A percentile compares a stretch with the other conserved stretches of the same genome.
These are phyloP conservation scores for Sebastes schlegelii DNA, from an alignment of 2,113 vertebrate genomes.

Conservation along the genomic window DNA sequence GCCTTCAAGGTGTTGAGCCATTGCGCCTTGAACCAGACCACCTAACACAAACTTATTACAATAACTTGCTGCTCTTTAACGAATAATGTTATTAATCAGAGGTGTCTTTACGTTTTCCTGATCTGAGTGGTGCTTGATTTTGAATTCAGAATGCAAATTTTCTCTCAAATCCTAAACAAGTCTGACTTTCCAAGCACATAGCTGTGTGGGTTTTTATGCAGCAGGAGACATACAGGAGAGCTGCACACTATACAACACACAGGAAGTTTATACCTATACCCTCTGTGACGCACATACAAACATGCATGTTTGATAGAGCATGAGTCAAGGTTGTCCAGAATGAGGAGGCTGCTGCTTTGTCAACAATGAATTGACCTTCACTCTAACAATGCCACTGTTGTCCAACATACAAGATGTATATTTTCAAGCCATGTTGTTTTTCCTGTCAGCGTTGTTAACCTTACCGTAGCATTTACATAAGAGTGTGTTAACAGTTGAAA, in stretches of 20 bases:
- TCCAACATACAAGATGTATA: conserved; percentile 33
- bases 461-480: conserved; percentile 32
- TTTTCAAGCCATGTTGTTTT: conserved; percentile 31
- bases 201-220: background rate
- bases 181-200: background rate
- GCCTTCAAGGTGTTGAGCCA: conserved; percentile 72
- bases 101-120: conserved; percentile 11
- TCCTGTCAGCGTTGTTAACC: conserved; percentile 29
- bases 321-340: conserved; percentile 42
- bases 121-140: conserved; percentile 45
- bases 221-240: conserved; percentile 1
- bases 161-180: background rate
- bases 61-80: conserved; percentile 47
- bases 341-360: conserved; percentile 45
- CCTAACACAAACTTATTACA: conserved; percentile 24
- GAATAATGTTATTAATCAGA: conserved; percentile 21
- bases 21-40: conserved; percentile 57
- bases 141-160: conserved; percentile 1
- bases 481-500: conserved; percentile 38
- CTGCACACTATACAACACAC: background rate
- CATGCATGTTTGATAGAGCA: conserved; percentile 38
- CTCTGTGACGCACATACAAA: conserved; percentile 35
- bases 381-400: conserved; percentile 33
- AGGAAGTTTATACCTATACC: background rate
- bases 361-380: conserved; percentile 11